Percentiles rank a stretch among this genome's conserved stretches.
These are phyloP conservation scores for Craniophora ligustri DNA, from an alignment of 2,888 invertebrate genomes.

Conservation along the genomic window DNA sequence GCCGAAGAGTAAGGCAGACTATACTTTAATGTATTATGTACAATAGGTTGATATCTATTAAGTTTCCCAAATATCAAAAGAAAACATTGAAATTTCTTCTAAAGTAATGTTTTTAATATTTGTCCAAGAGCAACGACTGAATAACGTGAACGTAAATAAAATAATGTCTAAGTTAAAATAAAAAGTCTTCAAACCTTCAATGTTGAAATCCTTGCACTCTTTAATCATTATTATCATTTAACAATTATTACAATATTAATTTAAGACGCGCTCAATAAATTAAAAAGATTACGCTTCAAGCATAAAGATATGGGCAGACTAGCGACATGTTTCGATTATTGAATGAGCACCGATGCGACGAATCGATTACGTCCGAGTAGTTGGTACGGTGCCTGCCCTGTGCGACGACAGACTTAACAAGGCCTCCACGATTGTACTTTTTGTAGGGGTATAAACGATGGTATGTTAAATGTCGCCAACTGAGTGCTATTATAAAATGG, in stretches of 20 bases:
- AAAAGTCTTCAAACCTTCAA: not conserved
- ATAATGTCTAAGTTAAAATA: too few species aligned
- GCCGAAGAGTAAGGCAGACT: too few species aligned
- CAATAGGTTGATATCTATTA: too few species aligned
- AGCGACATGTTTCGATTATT: constrained; percentile 80
- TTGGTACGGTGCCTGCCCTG: constrained; percentile 65
- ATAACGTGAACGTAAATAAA: too few species aligned
- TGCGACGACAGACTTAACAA: constrained; percentile 70
- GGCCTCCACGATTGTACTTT: constrained; percentile 70
- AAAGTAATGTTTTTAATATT: too few species aligned
- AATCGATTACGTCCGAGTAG: constrained; percentile 78
- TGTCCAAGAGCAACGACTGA: too few species aligned
- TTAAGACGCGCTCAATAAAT: constrained; percentile 67
- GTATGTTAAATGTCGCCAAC: constrained; percentile 57
- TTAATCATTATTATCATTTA: constrained; percentile 22
- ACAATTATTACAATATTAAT: constrained; percentile 56
- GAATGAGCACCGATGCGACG: constrained; percentile 80
- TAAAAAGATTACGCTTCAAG: constrained; percentile 74
- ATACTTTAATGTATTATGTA: too few species aligned
- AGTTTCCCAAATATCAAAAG: too few species aligned
- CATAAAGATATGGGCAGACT: constrained; percentile 72
- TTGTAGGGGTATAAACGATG: constrained; percentile 61
- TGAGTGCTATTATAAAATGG: constrained; percentile 9
- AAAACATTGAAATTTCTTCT: too few species aligned
- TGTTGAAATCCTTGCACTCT: not conserved